Evolutionary conservation across 1,140 invertebrate genomes (phyloP).

Genomic region (Chrysomallon squamiferum): DNA sequence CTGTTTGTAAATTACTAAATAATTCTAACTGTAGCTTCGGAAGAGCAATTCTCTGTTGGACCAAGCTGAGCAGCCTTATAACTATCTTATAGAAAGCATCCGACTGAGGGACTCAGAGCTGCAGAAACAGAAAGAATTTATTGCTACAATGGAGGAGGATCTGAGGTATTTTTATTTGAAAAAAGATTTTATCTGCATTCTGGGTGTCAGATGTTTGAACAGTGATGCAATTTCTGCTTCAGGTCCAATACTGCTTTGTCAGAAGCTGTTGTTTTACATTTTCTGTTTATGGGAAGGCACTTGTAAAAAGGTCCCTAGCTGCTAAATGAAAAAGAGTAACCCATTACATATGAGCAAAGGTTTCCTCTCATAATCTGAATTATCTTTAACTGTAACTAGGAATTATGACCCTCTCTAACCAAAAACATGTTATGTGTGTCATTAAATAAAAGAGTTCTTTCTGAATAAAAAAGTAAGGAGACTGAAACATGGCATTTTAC

Average conservation of each 20-base stretch:
- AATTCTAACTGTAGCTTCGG: conserved; percentile 44
- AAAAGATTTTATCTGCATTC: not conserved
- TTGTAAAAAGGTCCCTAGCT: not conserved
- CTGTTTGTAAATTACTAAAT: too few species aligned
- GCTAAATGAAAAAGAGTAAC: not conserved
- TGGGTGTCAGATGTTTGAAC: not conserved
- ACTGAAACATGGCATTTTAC: too few species aligned
- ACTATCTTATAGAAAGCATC: conserved; percentile 60
- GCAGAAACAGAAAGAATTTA: conserved; percentile 50
- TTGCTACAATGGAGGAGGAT: conserved; percentile 46
- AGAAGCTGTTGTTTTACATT: not conserved
- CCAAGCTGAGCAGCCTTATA: conserved; percentile 61
- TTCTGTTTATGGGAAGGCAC: not conserved
- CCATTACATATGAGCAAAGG: not conserved
- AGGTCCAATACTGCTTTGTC: not conserved
- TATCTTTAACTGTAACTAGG: too few species aligned
- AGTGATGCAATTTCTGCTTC: not conserved
- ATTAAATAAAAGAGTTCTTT: too few species aligned
- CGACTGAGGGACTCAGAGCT: conserved; percentile 51
- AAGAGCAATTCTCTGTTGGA: conserved; percentile 54
- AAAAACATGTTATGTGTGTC: too few species aligned
- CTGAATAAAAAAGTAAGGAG: too few species aligned
- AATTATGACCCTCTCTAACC: too few species aligned
- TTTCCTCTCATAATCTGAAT: too few species aligned
- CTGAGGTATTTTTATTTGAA: conserved; percentile 28